Evolutionary conservation across 35 echinoderm and acorn worm genomes (phyloP).

Genomic region (Heliocidaris tuberculata): DNA sequence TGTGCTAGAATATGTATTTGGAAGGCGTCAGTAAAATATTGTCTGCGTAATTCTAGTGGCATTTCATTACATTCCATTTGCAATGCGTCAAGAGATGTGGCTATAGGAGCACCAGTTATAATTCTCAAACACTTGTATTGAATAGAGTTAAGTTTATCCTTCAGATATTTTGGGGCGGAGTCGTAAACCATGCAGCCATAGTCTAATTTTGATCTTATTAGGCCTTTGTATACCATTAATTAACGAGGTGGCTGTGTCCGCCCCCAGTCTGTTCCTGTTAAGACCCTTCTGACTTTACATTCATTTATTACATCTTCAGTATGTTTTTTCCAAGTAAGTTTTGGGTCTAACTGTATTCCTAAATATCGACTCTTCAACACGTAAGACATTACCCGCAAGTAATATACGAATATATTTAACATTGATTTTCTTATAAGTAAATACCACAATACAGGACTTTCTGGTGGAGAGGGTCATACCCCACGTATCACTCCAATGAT

Average conservation of each 20-base stretch:
- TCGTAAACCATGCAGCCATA: constrained; percentile 18
- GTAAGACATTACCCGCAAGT: too few species aligned
- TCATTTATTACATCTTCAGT: background rate
- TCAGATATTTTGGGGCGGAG: background rate
- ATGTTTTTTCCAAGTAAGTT: background rate
- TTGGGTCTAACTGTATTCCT: background rate
- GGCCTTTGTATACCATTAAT: constrained; percentile 7
- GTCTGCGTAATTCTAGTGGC: background rate
- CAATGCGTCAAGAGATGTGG: background rate
- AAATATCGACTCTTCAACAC: background rate
- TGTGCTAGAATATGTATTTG: background rate
- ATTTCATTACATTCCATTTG: constrained; percentile 15
- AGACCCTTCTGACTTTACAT: background rate
- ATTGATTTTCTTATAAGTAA: too few species aligned
- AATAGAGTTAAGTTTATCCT: background rate
- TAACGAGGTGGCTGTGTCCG: too few species aligned
- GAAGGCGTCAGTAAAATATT: background rate
- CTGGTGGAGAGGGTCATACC: too few species aligned
- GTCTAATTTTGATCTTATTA: constrained; percentile 4
- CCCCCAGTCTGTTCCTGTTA: too few species aligned
- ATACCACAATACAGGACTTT: too few species aligned
- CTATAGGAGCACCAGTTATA: background rate
- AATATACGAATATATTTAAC: too few species aligned
- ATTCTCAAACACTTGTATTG: constrained; percentile 20
- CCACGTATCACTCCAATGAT: too few species aligned